Evolutionary conservation across 2,888 invertebrate species (phyloP), one percentile per base, ranked within the genome.

Genomic region (Biston betularia): DNA sequence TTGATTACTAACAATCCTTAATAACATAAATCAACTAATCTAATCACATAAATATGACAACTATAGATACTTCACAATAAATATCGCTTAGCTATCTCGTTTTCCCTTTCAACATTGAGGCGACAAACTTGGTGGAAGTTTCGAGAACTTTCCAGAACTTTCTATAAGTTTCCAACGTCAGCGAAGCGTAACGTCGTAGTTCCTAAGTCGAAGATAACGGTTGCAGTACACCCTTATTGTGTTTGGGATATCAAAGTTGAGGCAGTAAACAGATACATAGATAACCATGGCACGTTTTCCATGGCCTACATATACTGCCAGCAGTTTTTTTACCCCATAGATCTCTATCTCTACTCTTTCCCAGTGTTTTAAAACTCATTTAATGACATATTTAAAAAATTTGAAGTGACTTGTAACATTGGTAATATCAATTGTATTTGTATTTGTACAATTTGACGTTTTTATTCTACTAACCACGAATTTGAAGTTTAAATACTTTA

Each of bases 71-170:
- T 62, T 55, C 24, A 63, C 58, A 63, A 67, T 63, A 67, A 67
- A 63, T 62, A 67, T 63, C 49, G 63, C 58, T 67, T 48, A 69
- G 68, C 63, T 71, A 70, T 70, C 70, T 68, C 56, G 60, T 64
- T 70, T 68, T 68, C 74, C 64, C 73, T 73, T 73, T 71, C 73
- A 69, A 42, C 68, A 63, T 68, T 60, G 67, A 58, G 54, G 54
- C 67, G 59, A 63, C 65, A 65, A 70, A 69, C 64, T 69, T 55
- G 8, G 44, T 40, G 42, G 49, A 63, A 63, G 54, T 70, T 63
- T 34, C 48, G 54, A 58, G 65, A 55, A 69, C 55, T 69, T 69
- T 57, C 49, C 1, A 55, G 54, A 55, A 69, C 56, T 68, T 69
- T 49, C 24, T 40, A 34, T 49, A 49, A 67, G 58, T 66, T 67